A percentile compares a stretch with the other conserved stretches of the same genome.
phyloP scores from a whole-genome alignment of 2,797 vertebrate genomes.

The Huso huso region DNA sequence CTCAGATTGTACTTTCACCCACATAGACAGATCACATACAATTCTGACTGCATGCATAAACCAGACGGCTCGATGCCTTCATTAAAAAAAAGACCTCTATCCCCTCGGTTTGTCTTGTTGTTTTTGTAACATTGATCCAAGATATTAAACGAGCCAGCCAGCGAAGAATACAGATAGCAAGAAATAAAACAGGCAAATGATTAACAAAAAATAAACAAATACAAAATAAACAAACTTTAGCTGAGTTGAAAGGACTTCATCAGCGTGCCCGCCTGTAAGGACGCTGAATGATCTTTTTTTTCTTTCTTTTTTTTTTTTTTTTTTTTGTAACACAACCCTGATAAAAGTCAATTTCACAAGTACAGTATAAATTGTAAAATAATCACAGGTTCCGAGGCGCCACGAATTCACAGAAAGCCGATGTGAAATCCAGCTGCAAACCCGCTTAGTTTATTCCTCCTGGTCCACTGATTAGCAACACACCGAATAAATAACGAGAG shows the following conservation, averaged over 20 bases:
- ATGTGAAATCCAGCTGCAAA: constrained; percentile 33
- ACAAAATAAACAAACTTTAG: neutral
- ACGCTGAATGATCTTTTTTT: constrained; percentile 1
- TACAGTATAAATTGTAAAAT: constrained; percentile 25
- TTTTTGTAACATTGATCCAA: no score
- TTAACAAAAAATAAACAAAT: neutral
- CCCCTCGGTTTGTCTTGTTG: no score
- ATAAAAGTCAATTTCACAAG: neutral
- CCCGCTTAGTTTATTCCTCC: no score
- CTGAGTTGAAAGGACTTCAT: neutral
- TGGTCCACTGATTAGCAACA: no score
- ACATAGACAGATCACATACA: no score
- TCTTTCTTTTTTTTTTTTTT: neutral
- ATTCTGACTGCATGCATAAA: no score
- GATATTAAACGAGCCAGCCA: no score
- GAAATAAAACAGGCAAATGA: neutral
- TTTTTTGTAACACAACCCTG: neutral
- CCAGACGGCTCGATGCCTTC: no score
- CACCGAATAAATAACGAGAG: no score
- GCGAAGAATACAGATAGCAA: neutral
- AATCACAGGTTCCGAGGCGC: constrained; percentile 33
- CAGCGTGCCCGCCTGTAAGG: neutral
- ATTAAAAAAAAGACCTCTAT: no score
- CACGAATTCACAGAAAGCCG: constrained; percentile 27
- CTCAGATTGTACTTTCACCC: no score